Conservation (phyloP, 2,113 vertebrate species). For the Fulica atra region DNA sequence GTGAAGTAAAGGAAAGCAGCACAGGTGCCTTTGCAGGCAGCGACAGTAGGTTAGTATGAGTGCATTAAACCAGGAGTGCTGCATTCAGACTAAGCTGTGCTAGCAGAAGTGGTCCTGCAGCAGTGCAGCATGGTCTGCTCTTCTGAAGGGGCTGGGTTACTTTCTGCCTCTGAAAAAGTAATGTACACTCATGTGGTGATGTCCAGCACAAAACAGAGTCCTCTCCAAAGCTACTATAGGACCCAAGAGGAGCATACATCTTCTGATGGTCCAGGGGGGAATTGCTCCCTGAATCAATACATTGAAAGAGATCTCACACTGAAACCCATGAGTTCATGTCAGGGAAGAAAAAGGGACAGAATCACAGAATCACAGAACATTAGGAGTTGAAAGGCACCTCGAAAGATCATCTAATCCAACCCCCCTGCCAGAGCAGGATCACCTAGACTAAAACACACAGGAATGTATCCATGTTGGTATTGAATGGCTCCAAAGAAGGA, state of each 20-base stretch:
- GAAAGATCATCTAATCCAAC: too few species aligned
- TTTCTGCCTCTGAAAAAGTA: background rate
- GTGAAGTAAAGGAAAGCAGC: background rate
- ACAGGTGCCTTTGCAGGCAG: background rate
- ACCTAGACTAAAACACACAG: too few species aligned
- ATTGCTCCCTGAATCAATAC: background rate
- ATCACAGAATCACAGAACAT: too few species aligned
- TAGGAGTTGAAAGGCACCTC: too few species aligned
- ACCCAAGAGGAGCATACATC: fast-evolving
- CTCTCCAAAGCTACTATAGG: background rate
- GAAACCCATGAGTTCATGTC: background rate
- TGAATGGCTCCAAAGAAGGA: too few species aligned
- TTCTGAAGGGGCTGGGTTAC: background rate
- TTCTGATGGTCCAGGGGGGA: background rate
- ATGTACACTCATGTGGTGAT: background rate
- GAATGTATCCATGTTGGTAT: too few species aligned
- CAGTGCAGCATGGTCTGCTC: background rate
- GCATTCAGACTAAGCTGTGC: background rate
- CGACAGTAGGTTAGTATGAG: background rate
- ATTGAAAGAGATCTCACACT: background rate
- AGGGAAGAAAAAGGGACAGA: background rate
- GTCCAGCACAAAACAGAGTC: background rate
- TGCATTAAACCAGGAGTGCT: background rate
- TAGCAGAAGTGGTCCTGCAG: background rate
- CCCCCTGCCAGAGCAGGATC: too few species aligned